Evolutionary conservation across 2,113 vertebrate species (phyloP), one percentile per base, ranked within the genome.

Genomic region (Furnarius figulus): DNA sequence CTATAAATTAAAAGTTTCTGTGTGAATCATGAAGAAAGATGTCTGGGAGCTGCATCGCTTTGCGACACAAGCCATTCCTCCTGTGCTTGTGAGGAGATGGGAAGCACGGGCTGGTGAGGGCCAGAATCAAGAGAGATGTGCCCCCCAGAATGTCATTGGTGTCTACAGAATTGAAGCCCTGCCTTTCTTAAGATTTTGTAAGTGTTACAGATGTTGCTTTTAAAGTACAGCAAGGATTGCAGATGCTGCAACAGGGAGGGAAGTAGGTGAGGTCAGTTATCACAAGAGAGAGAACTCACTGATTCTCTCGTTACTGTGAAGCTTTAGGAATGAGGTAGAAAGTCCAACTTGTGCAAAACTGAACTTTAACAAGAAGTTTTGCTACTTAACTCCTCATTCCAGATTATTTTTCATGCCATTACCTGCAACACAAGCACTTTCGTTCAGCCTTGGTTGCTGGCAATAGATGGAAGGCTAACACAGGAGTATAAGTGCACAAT

Each of bases 1-100:
- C 90, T 77, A 33, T 28, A 96, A 97, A 97, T 97, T 96, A 96
- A 93, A 95, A 79, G 90, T 88, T 97, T 85, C 70, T 95, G 66
- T 65, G 65, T 82, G 80, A 93, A 90, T 94, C 40, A 74, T 74
- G 89, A 93, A 76, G 65, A 90, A 93, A 65, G 67, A 77, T 84
- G 56, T 28, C 65, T 73, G 62, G 52, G 31, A 91, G 40, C 71
- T 2, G 2, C 66, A 59, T 9, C 0, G 15, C 65, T 86, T 33
- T 30, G 39, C 65, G 83, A 86, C 20, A 10, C 0, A 8, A 93
- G 28, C n/a, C 0, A 0, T 27, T 93, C 75, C 53, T 82, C 61
- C 77, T n/a, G 35, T 2, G 2, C 49, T 73, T 23, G 1, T 14
- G 12, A 67, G 47, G 66, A 90, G 30, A 10, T 42, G 16, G 72